Conservation (phyloP, 2,888 invertebrate species). For the Deroplatys truncata region DNA sequence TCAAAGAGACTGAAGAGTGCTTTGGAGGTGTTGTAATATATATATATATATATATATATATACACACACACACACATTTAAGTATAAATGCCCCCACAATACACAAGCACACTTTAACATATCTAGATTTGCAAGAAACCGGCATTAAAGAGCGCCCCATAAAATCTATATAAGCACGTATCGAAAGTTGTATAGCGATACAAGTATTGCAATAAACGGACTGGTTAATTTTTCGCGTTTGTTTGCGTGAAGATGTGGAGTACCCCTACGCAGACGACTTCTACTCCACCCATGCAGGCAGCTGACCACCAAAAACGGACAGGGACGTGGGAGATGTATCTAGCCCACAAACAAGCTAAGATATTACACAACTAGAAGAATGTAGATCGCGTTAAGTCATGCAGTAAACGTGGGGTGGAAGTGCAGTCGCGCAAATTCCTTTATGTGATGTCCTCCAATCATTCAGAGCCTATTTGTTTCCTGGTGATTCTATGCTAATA, state of each 20-base stretch:
- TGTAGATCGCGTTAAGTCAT: background rate
- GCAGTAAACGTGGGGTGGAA: background rate
- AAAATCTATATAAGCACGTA: too few relatives aligned
- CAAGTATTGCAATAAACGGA: background rate
- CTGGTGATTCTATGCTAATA: too few relatives aligned
- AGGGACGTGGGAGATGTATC: background rate
- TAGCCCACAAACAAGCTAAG: background rate
- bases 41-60: too few relatives aligned
- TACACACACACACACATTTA: too few relatives aligned
- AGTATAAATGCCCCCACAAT: too few relatives aligned
- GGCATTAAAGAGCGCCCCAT: too few relatives aligned
- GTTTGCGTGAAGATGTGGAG: background rate
- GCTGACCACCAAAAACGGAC: slow-evolving; percentile 9
- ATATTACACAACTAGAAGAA: background rate
- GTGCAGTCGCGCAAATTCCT: too few relatives aligned
- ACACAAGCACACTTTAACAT: too few relatives aligned
- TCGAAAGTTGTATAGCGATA: too few relatives aligned
- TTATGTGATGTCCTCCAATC: background rate
- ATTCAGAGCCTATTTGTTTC: background rate
- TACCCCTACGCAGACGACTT: background rate
- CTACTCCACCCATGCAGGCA: background rate
- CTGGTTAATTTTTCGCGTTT: background rate
- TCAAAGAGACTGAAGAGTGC: too few relatives aligned
- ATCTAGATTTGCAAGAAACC: too few relatives aligned
- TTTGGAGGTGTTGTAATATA: too few relatives aligned